Evolutionary conservation across 1,140 invertebrate species (phyloP).

Genomic region (Centruroides sculpturatus): DNA sequence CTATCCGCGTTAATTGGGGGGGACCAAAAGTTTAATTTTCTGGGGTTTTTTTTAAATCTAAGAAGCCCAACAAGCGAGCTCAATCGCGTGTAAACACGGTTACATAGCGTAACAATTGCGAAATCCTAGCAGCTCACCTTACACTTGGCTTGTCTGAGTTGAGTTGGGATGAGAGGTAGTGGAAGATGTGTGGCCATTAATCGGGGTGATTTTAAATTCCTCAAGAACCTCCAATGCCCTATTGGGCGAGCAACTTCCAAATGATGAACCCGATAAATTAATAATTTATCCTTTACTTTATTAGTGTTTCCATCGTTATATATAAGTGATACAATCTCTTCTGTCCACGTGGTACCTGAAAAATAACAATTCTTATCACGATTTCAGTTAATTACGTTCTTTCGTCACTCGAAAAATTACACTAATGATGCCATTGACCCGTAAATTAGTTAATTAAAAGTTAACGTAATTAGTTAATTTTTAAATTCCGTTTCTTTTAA

Average conservation of each 20-base stretch:
- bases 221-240: constrained; percentile 14
- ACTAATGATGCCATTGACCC: no score
- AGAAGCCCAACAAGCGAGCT: background rate
- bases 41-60: background rate
- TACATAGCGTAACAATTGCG: background rate
- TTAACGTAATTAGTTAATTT: no score
- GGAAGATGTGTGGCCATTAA: constrained; percentile 25
- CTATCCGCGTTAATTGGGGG: background rate
- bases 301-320: constrained; percentile 53
- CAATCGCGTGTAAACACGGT: background rate
- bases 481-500: no score
- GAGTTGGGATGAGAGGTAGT: constrained; percentile 21
- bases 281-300: constrained; percentile 33
- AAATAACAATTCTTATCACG: background rate
- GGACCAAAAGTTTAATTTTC: background rate
- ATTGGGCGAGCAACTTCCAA: constrained; percentile 19
- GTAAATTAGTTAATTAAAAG: no score
- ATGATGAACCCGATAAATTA: constrained; percentile 17
- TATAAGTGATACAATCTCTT: constrained; percentile 63
- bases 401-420: no score
- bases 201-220: constrained; percentile 15
- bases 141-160: constrained; percentile 22
- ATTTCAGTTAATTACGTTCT: no score
- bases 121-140: constrained; percentile 13
- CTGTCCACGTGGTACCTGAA: constrained; percentile 64